Evolutionary conservation across 37 sponge, comb jelly and placozoan species (phyloP), one percentile per base, ranked within the genome.

Genomic region (Mnemiopsis leidyi): DNA sequence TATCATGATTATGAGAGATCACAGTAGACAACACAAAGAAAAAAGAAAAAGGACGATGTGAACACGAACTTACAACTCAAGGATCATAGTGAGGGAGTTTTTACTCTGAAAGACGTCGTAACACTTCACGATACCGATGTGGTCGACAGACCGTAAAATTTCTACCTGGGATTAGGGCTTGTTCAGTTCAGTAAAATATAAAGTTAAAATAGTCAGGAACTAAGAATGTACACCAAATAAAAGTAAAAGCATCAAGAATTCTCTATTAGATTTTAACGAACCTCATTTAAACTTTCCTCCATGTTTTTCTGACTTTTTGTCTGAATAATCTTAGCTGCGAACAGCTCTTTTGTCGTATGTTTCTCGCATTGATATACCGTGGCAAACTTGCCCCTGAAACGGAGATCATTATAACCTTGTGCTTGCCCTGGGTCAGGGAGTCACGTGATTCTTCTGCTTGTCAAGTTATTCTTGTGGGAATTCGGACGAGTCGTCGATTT

Each of bases 211-310:
- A n/a, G n/a, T n/a, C n/a, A n/a, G n/a, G n/a, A n/a, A n/a, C n/a
- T n/a, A n/a, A n/a, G n/a, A n/a, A n/a, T n/a, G n/a, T n/a, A n/a
- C n/a, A n/a, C n/a, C n/a, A n/a, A n/a, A n/a, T n/a, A n/a, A n/a
- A n/a, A n/a, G n/a, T n/a, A n/a, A n/a, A n/a, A n/a, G n/a, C n/a
- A n/a, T n/a, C n/a, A n/a, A n/a, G n/a, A n/a, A n/a, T n/a, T n/a
- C n/a, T n/a, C n/a, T n/a, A n/a, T n/a, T n/a, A n/a, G n/a, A n/a
- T n/a, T n/a, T n/a, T n/a, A n/a, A n/a, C 82, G 16, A 73, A 85
- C 90, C 90, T 85, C 90, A 21, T 85, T 85, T 23, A 85, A 37
- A 85, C 90, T 85, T 33, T 85, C 90, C 24, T 85, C 90, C 90
- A 85, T 85, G 61, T 85, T 85, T 30, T 85, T 85, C 48, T 85